phyloP scores from a whole-genome alignment of 2,888 invertebrate genomes.

The Gandaritis pyraliata region DNA sequence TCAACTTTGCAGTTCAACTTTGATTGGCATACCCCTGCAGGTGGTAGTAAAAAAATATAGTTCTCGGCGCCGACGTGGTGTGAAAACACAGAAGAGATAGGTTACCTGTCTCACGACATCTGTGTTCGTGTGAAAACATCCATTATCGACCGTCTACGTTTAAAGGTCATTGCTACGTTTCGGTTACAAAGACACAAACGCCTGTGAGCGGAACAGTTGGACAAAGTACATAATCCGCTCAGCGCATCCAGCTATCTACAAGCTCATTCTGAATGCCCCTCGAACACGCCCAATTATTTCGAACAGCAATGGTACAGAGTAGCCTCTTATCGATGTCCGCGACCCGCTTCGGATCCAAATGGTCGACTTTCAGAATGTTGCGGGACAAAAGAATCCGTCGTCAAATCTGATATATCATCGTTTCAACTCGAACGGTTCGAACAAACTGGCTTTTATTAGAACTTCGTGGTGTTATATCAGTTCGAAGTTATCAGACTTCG shows the following conservation, averaged over 20 bases:
- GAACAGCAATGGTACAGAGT: not conserved
- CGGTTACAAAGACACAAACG: no score
- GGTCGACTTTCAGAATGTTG: constrained; percentile 3
- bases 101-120: no score
- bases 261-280: not conserved
- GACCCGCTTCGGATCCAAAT: not conserved
- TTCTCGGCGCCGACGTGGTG: no score
- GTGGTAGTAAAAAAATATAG: no score
- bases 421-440: constrained; percentile 7
- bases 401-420: constrained; percentile 13
- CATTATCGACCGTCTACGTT: no score
- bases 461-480: constrained; percentile 1
- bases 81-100: no score
- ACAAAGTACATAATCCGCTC: not conserved
- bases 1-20: no score
- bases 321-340: not conserved
- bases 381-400: constrained; percentile 8
- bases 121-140: no score
- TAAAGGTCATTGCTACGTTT: no score
- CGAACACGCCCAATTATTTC: not conserved
- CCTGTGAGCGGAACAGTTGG: not conserved
- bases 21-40: no score
- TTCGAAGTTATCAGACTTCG: not conserved
- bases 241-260: not conserved
- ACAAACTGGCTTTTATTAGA: constrained; percentile 3